Evolutionary conservation across 1,140 invertebrate species (phyloP).

Genomic region (Lepidotrigona ventralis): DNA sequence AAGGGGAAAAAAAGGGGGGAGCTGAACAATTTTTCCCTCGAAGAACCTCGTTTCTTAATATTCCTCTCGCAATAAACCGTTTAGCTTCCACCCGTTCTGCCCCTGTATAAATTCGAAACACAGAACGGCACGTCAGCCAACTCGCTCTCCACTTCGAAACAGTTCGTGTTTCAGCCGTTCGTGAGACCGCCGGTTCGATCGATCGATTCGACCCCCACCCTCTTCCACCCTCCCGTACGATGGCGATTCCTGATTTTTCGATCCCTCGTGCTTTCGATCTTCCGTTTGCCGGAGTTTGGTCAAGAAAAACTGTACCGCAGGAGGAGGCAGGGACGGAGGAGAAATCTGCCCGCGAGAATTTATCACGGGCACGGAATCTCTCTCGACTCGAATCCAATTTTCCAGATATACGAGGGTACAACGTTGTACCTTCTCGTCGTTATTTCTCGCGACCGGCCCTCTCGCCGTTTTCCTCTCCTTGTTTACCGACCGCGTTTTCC

Average conservation of each 20-base stretch:
- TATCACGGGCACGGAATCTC: constrained; percentile 70
- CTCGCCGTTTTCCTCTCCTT: constrained; percentile 36
- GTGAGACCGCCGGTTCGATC: background rate
- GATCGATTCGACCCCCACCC: background rate
- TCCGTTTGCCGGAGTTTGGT: constrained; percentile 9
- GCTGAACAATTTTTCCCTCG: background rate
- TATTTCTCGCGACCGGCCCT: constrained; percentile 1
- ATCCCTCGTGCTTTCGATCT: background rate
- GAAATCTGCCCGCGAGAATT: constrained; percentile 65
- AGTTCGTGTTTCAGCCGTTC: background rate
- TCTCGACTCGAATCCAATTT: constrained; percentile 72
- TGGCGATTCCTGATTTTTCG: background rate
- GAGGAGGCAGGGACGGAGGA: background rate
- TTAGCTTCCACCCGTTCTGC: background rate
- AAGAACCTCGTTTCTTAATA: constrained; percentile 23
- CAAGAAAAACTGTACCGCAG: background rate
- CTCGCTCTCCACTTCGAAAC: background rate
- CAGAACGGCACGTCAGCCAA: background rate
- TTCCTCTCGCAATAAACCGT: background rate
- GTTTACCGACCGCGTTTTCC: constrained; percentile 51
- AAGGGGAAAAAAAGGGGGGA: background rate
- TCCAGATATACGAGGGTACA: constrained; percentile 70
- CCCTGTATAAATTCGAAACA: background rate
- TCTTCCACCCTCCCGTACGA: background rate
- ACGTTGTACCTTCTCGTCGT: constrained; percentile 32